Percentiles rank a stretch among this genome's conserved stretches.
These are phyloP conservation scores for Lycaena phlaeas DNA, from an alignment of 2,888 invertebrate genomes.

Conservation along the genomic window DNA sequence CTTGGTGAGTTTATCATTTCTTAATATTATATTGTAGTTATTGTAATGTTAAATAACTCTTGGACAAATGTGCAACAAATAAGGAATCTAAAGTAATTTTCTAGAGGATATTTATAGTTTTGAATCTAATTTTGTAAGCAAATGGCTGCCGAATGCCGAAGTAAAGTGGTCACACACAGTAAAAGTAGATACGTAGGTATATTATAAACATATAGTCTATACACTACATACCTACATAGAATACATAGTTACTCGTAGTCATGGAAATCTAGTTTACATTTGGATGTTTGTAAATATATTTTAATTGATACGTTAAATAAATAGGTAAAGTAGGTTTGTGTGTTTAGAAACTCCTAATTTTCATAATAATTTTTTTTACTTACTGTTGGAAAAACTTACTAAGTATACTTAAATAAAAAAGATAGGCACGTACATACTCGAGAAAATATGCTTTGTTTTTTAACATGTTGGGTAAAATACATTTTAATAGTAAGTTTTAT, in stretches of 20 bases:
- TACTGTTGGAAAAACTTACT: too few species aligned
- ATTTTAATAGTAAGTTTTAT: too few species aligned
- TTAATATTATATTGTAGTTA: constrained; percentile 19
- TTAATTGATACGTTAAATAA: too few species aligned
- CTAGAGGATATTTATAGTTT: constrained; percentile 46
- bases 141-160: constrained; percentile 69
- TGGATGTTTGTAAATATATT: too few species aligned
- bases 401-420: too few species aligned
- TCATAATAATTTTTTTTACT: too few species aligned
- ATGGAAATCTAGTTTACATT: neutral
- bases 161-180: constrained; percentile 39
- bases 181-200: constrained; percentile 24
- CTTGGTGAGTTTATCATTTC: constrained; percentile 52
- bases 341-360: neutral
- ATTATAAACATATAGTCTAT: constrained; percentile 3
- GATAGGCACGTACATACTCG: too few species aligned
- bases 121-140: constrained; percentile 68
- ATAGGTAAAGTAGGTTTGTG: neutral
- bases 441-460: too few species aligned
- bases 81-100: constrained; percentile 18
- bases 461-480: too few species aligned
- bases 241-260: neutral
- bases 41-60: constrained; percentile 2
- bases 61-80: neutral
- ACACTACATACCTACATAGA: too few species aligned